Evolutionary conservation across 2,888 invertebrate species (phyloP), one percentile per base, ranked within the genome.

Genomic region (Melikaiella ostensackeni): DNA sequence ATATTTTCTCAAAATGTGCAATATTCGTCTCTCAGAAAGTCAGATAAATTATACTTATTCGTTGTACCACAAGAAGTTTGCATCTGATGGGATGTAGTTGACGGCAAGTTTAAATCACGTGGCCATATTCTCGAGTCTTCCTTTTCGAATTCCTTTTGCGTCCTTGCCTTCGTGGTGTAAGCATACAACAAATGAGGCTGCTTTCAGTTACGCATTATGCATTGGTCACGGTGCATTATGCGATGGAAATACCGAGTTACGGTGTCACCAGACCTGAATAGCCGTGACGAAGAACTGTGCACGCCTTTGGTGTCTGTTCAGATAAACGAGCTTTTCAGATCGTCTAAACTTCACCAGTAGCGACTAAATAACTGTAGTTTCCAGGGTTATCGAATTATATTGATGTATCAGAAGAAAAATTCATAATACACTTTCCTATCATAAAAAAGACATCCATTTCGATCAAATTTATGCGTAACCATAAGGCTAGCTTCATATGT

Each of bases 151-250:
- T 77, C 82, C 82, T 79, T 82, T 81, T 78, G 80, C 81, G 79
- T 81, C 83, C 79, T 80, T 84, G 74, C 79, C 79, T 80, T 74
- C 80, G 61, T 80, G 64, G 74, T 74, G 76, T 66, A 76, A 75
- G 79, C 79, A 75, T 77, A 83, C 83, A 82, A 86, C 83, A 84
- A 85, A 87, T 83, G 84, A 82, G 82, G 21, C 81, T 80, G 84
- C 81, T 82, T 81, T 82, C 83, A 80, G 74, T 75, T 76, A 79
- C 79, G 83, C 81, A 85, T 85, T 87, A 84, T 81, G 80, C 82
- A 86, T 84, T 70, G 70, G 70, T 50, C 50, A 11, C 70, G 70
- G 50, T 70, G 70, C 50, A 70, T 70, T 70, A 50, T 70, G 50
- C 70, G 78, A 80, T 82, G 85, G 85, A 86, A 86, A 83, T 81